These are phyloP conservation scores for Apomyelois bistriatella DNA, from an alignment of 2,888 invertebrate genomes.

Conservation along the genomic window DNA sequence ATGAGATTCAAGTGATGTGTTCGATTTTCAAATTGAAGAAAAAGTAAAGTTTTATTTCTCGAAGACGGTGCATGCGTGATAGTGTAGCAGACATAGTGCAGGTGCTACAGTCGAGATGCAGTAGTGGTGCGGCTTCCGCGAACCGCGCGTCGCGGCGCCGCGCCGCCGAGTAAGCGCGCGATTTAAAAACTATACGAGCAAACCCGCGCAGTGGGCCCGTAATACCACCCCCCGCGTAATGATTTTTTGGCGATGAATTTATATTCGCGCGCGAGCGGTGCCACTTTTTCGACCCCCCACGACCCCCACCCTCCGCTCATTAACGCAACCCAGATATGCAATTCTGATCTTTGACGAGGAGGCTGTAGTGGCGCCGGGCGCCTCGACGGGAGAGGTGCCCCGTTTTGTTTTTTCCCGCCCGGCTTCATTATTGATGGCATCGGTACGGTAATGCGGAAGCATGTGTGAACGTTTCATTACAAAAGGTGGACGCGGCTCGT, in stretches of 20 bases:
- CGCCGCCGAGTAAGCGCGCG: conserved; percentile 73
- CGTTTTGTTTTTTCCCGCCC: conserved; percentile 80
- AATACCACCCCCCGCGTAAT: conserved; percentile 89
- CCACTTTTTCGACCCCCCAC: conserved; percentile 78
- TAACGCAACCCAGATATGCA: conserved; percentile 84
- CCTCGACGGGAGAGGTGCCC: conserved; percentile 76
- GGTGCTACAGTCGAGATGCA: conserved; percentile 42
- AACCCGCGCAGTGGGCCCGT: conserved; percentile 79
- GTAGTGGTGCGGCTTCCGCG: conserved; percentile 59
- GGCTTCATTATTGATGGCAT: conserved; percentile 81
- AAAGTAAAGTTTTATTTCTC: background rate
- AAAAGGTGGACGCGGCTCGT: conserved; percentile 78
- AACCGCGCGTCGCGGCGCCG: conserved; percentile 69
- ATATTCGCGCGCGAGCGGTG: conserved; percentile 84
- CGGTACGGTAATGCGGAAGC: conserved; percentile 80
- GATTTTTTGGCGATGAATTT: conserved; percentile 92
- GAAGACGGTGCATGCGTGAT: conserved; percentile 56
- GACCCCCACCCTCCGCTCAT: conserved; percentile 76
- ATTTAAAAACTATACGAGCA: conserved; percentile 78
- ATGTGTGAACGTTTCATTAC: conserved; percentile 80
- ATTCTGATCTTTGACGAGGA: conserved; percentile 83
- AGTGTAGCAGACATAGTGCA: conserved; percentile 42
- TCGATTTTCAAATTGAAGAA: conserved; percentile 20
- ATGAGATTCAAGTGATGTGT: background rate
- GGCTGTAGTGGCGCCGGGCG: conserved; percentile 80